Conservation (phyloP, 2,888 invertebrate genomes). For the Rhamnusium bicolor region DNA sequence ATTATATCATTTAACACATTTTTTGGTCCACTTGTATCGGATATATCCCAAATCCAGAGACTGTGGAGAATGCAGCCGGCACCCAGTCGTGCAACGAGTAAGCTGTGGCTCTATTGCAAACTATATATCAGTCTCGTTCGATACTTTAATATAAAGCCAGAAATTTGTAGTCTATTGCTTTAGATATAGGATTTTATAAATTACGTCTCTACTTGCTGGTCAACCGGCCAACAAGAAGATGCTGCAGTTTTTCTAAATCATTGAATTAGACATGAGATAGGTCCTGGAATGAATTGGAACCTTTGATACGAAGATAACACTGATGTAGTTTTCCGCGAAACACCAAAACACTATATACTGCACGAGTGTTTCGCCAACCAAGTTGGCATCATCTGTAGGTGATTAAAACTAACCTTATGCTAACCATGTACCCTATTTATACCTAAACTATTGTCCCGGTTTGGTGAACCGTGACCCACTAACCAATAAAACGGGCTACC, state of each 20-base stretch:
- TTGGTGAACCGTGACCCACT: no score
- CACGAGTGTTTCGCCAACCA: no score
- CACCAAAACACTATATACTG: no score
- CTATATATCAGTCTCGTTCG: slow-evolving; percentile 49
- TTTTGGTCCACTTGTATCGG: background rate
- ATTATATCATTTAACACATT: no score
- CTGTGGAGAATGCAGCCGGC: slow-evolving; percentile 20
- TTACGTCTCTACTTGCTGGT: slow-evolving; percentile 6
- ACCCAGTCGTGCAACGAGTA: background rate
- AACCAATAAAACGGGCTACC: no score
- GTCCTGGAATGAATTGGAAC: no score
- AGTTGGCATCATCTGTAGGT: no score
- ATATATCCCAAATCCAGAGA: slow-evolving; percentile 10
- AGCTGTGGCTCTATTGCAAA: slow-evolving; percentile 30
- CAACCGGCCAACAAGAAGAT: background rate
- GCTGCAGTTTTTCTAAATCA: background rate
- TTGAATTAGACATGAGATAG: background rate
- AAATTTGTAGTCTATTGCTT: slow-evolving; percentile 41
- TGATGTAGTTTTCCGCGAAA: no score
- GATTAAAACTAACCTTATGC: no score
- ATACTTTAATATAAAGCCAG: slow-evolving; percentile 46
- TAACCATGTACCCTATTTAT: no score
- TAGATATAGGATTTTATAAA: slow-evolving; percentile 14
- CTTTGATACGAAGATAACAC: no score
- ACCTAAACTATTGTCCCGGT: no score